phyloP scores from a whole-genome alignment of 2,113 vertebrate species.

The crab-eating macaque (Macaca fascicularis) region DNA sequence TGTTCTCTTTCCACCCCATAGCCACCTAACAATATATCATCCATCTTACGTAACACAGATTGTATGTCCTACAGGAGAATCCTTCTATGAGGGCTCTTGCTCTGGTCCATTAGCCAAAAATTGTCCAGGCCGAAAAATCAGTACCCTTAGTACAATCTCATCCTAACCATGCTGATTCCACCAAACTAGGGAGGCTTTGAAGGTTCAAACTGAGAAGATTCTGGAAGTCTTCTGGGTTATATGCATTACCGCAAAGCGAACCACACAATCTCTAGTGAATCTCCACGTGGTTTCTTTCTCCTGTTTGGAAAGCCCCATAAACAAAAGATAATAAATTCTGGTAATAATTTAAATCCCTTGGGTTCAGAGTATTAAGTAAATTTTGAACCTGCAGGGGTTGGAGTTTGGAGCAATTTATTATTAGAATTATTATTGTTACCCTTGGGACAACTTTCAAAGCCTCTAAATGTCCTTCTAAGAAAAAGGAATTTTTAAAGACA shows the following conservation, averaged over 20 bases:
- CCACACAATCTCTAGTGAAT: background rate
- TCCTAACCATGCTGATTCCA: background rate
- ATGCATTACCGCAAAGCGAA: background rate
- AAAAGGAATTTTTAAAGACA: slow-evolving; percentile 38
- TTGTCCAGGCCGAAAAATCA: background rate
- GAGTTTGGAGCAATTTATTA: slow-evolving; percentile 55
- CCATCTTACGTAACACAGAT: background rate
- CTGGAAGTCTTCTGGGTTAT: background rate
- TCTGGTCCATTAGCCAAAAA: background rate
- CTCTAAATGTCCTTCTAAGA: slow-evolving; percentile 41
- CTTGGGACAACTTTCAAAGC: slow-evolving; percentile 61
- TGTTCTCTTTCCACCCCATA: background rate
- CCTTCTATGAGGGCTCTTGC: background rate
- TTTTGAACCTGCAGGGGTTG: slow-evolving; percentile 49
- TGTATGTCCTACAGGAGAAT: background rate
- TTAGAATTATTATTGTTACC: slow-evolving; percentile 63
- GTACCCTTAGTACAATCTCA: background rate
- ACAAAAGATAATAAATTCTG: slow-evolving; percentile 14
- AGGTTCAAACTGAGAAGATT: background rate
- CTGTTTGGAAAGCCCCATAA: background rate
- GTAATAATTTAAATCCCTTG: slow-evolving; percentile 42
- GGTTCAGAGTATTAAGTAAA: slow-evolving; percentile 44
- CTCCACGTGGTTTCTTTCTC: background rate
- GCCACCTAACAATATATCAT: background rate
- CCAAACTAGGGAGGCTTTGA: background rate